These are phyloP conservation scores for Pedicia rivosa DNA, from an alignment of 2,888 invertebrate genomes.

Conservation along the genomic window DNA sequence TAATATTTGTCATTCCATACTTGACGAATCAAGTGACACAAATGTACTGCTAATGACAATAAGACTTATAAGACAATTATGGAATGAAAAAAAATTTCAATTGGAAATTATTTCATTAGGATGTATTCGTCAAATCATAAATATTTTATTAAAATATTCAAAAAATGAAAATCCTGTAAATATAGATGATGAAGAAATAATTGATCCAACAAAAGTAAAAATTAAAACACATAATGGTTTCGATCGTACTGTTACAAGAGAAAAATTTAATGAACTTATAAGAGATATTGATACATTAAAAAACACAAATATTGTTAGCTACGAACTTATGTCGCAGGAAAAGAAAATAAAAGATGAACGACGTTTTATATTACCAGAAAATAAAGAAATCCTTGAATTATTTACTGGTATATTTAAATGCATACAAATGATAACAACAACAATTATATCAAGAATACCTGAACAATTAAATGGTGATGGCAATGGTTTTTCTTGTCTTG, in stretches of 20 bases:
- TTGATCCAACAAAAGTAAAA: conserved; percentile 1
- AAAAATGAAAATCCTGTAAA: conserved; percentile 13
- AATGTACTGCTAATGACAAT: conserved; percentile 23
- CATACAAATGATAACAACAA: conserved; percentile 21
- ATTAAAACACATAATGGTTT: conserved; percentile 12
- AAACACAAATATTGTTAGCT: conserved; percentile 21
- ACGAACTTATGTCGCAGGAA: conserved; percentile 11
- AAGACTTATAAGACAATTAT: conserved; percentile 12
- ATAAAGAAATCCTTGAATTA: conserved; percentile 19
- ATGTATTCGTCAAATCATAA: conserved; percentile 22
- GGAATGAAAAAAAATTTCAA: conserved; percentile 19
- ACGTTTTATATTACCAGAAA: conserved; percentile 20
- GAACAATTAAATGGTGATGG: conserved; percentile 7
- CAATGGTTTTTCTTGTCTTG: conserved; percentile 22
- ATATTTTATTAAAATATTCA: conserved; percentile 22
- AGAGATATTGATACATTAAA: background rate
- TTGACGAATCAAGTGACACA: conserved; percentile 12
- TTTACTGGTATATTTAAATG: conserved; percentile 25
- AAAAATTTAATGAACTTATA: background rate
- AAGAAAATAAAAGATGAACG: conserved; percentile 9
- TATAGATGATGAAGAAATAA: background rate
- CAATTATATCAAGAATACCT: conserved; percentile 20
- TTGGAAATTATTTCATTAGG: conserved; percentile 21
- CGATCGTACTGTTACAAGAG: conserved; percentile 5
- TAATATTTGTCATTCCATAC: background rate